Base-by-base conservation (phyloP, 2,113 vertebrate species). In the Lonchura striata region DNA sequence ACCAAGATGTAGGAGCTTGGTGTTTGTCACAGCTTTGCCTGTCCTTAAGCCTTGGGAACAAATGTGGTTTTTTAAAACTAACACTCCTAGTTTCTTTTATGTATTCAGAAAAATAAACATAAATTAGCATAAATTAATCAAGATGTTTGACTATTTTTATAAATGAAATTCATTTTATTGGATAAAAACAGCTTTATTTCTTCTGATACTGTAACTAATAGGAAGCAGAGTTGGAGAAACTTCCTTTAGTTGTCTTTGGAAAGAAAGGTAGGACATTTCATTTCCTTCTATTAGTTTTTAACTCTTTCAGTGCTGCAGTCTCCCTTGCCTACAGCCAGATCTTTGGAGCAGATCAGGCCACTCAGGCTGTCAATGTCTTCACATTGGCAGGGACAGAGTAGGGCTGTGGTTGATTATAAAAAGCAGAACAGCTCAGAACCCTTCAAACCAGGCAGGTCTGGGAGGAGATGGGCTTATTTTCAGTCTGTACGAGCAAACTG, bases 91-190 rank as follows among this genome's bases (percentile, higher is more conserved):
- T 57, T 46, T 72, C 25, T 75, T 89, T 82, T 57, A 82, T 82
- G 57, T 20, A 94, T 88, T 90, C 83, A 81, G 80, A 86, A 88
- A 50, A 90, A 88, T 79, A 80, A 92, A 92, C 76, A 95, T 95
- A 94, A 81, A 94, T 92, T 83, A 88, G 76, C 89, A 93, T 93
- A 92, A 75, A 93, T 92, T 94, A 95, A 94, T 86, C 85, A 95
- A 95, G 80, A 54, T 50, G n/a, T 61, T 80, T 86, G 63, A 61
- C 71, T 92, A 56, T 90, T 92, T 95, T 94, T 86, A 54, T 70
- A 86, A 80, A 86, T 59, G 10, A 88, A 86, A 88, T 83, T 70
- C 53, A 81, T 92, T 94, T 86, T 94, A 81, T 89, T 88, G 66
- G 23, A 86, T 63, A 65, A 91, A 90, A 91, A 1, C 68, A 74